Conservation (phyloP, 30 jellyfish, hydroid and myxozoan genomes). For the Nemopilema nomurai region DNA sequence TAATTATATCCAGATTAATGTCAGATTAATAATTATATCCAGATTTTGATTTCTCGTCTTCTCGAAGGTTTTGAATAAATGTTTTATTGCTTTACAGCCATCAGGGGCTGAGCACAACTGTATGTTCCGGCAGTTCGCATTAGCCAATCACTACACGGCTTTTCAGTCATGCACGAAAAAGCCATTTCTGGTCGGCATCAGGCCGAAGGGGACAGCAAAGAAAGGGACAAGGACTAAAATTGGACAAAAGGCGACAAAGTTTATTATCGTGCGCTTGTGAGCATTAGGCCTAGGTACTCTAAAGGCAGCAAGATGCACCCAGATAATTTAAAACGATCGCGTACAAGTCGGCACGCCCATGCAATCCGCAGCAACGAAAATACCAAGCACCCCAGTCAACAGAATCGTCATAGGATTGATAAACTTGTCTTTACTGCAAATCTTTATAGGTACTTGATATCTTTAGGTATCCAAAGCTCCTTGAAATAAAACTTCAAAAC, state of each 20-base stretch:
- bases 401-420: too few relatives aligned
- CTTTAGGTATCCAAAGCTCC: too few relatives aligned
- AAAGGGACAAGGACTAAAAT: conserved; percentile 50
- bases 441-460: not conserved
- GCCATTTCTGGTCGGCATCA: conserved; percentile 27
- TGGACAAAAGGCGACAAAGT: conserved; percentile 57
- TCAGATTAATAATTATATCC: too few relatives aligned
- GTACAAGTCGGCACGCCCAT: too few relatives aligned
- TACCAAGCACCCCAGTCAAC: too few relatives aligned
- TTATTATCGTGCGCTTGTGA: conserved; percentile 25
- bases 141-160: conserved; percentile 51
- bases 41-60: too few relatives aligned
- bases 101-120: conserved; percentile 30
- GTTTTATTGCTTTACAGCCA: conserved; percentile 8
- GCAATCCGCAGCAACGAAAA: too few relatives aligned
- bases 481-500: not conserved
- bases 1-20: too few relatives aligned
- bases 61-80: not conserved
- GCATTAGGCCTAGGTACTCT: not conserved
- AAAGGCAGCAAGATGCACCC: not conserved
- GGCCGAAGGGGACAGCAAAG: conserved; percentile 41
- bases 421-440: too few relatives aligned
- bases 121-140: conserved; percentile 30
- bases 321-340: not conserved
- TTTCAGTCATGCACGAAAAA: conserved; percentile 36